Evolutionary conservation across 2,797 vertebrate genomes (phyloP), one percentile per base, ranked within the genome.

Genomic region (Pachyuromys duprasi): DNA sequence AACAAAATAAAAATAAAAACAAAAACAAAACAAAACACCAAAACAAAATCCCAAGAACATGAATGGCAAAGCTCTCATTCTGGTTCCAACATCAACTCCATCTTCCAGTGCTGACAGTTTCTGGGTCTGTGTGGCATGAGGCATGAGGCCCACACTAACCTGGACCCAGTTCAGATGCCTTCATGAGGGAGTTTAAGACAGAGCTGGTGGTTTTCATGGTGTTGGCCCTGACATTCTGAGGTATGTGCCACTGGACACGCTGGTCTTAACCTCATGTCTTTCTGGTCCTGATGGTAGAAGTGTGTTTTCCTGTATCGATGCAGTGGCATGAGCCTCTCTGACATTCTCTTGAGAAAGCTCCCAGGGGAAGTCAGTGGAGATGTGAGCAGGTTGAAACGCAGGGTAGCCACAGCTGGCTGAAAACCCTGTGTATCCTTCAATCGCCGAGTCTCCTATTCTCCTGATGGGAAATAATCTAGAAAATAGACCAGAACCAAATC

Each of bases 381-480:
- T 83, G 70, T 92, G 55, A 70, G 45, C 45, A 87, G 42, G 24
- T 36, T 89, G 75, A 79, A 45, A 70, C 70, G 69, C 42, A 86
- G 79, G 20, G 53, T 0, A 8, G 60, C 90, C 67, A 81, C 14
- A 45, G 89, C n/a, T 91, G 82, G 63, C 70, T 88, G 39, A 45
- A 13, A 3, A 36, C 65, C 49, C 69, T 6, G 0, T 62, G 15
- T 45, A 8, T 76, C 60, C 80, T 36, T 42, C 86, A 81, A 42
- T 74, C 92, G 33, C 31, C 33, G 62, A 84, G 70, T 49, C 74
- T 20, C 79, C 53, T 70, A 36, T 13, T 94, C 49, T 72, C 20
- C 53, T 96, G 60, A 81, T 49, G 55, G 88, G 88, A 96, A 94
- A 86, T 72, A 93, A 94, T 28, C 55, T 74, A 96, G 67, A 89